These are phyloP conservation scores for Drosophila persimilis DNA, from an alignment of 1,140 invertebrate genomes.

Conservation along the genomic window DNA sequence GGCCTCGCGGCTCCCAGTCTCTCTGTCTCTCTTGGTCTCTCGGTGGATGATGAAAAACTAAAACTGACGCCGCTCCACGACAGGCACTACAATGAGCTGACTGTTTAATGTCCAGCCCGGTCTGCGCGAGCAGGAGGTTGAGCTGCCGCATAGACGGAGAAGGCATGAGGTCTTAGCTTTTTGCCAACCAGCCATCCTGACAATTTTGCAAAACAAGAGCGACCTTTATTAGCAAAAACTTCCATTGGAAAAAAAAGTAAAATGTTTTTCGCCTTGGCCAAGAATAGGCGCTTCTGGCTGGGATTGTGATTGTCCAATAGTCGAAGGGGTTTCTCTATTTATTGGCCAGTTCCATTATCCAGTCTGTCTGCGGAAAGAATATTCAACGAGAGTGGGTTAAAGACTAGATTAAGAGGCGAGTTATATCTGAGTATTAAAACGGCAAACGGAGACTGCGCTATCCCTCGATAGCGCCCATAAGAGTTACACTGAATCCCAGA, in stretches of 20 bases:
- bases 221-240: slow-evolving; percentile 70
- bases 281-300: slow-evolving; percentile 55
- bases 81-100: slow-evolving; percentile 74
- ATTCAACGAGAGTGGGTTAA: slow-evolving; percentile 7
- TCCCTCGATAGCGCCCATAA: slow-evolving; percentile 1
- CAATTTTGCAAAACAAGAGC: slow-evolving; percentile 66
- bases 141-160: no score
- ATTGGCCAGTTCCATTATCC: slow-evolving; percentile 44
- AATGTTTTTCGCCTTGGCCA: slow-evolving; percentile 52
- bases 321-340: slow-evolving; percentile 73
- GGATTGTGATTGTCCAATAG: slow-evolving; percentile 46
- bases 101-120: slow-evolving; percentile 67
- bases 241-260: slow-evolving; percentile 15
- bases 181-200: slow-evolving; percentile 25
- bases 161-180: slow-evolving; percentile 6
- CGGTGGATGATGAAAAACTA: slow-evolving; percentile 62
- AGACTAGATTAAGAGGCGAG: slow-evolving; percentile 51
- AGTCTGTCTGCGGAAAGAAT: slow-evolving; percentile 2
- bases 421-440: not conserved
- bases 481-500: slow-evolving; percentile 36
- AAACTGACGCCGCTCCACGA: slow-evolving; percentile 66
- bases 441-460: not conserved
- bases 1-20: slow-evolving; percentile 13
- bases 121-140: slow-evolving; percentile 2
- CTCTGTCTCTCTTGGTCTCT: not conserved